Evolutionary conservation across 2,797 vertebrate species (phyloP).

Genomic region (Acanthurus leucopareius): DNA sequence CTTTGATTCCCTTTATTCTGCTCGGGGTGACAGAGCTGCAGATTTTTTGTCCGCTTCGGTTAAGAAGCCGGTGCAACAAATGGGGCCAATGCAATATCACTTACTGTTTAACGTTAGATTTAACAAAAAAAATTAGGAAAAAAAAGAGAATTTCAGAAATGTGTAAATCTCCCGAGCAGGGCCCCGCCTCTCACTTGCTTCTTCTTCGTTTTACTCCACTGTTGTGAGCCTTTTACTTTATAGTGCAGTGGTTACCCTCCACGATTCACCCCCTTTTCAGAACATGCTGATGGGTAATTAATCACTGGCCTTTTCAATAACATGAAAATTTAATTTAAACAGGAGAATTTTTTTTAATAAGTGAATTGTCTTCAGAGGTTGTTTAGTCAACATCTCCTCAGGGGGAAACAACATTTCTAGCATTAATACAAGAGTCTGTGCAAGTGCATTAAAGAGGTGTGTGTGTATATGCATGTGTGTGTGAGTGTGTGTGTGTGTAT

Average conservation of each 20-base stretch:
- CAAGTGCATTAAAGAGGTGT: conserved; percentile 12
- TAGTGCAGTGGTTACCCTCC: conserved; percentile 67
- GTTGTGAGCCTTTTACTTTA: conserved; percentile 49
- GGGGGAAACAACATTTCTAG: conserved; percentile 19
- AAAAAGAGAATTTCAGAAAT: conserved; percentile 81
- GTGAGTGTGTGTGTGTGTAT: conserved; percentile 13
- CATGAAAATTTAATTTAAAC: conserved; percentile 57
- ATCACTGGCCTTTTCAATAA: conserved; percentile 76
- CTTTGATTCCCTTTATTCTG: conserved; percentile 94
- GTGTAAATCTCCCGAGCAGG: conserved; percentile 47
- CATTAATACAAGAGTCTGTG: background rate
- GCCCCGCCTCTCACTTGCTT: conserved; percentile 46
- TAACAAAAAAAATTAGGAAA: conserved; percentile 39
- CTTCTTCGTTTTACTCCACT: conserved; percentile 38
- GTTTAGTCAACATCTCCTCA: background rate
- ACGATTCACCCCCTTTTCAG: conserved; percentile 71
- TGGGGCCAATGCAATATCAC: conserved; percentile 85
- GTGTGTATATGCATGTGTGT: conserved; percentile 12
- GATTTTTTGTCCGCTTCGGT: conserved; percentile 86
- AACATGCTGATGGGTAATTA: conserved; percentile 75
- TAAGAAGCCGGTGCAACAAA: conserved; percentile 87
- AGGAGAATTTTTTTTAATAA: conserved; percentile 17
- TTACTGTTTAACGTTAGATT: conserved; percentile 77
- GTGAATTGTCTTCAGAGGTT: conserved; percentile 3
- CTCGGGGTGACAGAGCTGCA: conserved; percentile 88